These are phyloP conservation scores for Onychomys leucogaster DNA, from an alignment of 2,797 vertebrate genomes.

Conservation along the genomic window DNA sequence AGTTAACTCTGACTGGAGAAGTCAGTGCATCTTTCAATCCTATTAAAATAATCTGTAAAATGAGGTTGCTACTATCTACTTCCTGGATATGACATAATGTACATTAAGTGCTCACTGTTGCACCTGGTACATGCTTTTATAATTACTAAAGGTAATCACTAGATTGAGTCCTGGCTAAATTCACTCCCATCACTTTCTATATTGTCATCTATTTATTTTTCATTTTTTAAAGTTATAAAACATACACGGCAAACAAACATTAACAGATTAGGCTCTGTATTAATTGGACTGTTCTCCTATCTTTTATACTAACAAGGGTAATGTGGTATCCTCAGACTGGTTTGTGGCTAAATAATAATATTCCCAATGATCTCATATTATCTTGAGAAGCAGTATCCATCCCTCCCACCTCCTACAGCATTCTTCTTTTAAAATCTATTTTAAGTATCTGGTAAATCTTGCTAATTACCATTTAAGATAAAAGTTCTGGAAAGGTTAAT, in stretches of 20 bases:
- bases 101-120: slow-evolving; percentile 2
- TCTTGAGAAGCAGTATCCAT: background rate
- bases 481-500: slow-evolving; percentile 50
- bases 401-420: background rate
- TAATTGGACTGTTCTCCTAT: background rate
- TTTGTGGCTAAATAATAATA: slow-evolving; percentile 35
- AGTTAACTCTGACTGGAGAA: background rate
- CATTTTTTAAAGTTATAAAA: slow-evolving; percentile 35
- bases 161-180: slow-evolving; percentile 34
- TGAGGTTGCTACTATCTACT: background rate
- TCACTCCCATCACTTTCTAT: slow-evolving; percentile 7
- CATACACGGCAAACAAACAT: slow-evolving; percentile 28
- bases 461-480: slow-evolving; percentile 55
- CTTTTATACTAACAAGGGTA: slow-evolving; percentile 37
- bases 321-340: slow-evolving; percentile 10
- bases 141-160: slow-evolving; percentile 25
- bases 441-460: slow-evolving; percentile 37
- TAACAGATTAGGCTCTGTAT: slow-evolving; percentile 3
- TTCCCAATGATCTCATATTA: slow-evolving; percentile 11
- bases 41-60: slow-evolving; percentile 56
- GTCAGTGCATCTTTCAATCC: background rate
- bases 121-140: background rate
- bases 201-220: slow-evolving; percentile 16
- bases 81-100: slow-evolving; percentile 39
- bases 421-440: slow-evolving; percentile 60